Conservation (phyloP, 1,140 invertebrate genomes). For the Portunus trituberculatus region DNA sequence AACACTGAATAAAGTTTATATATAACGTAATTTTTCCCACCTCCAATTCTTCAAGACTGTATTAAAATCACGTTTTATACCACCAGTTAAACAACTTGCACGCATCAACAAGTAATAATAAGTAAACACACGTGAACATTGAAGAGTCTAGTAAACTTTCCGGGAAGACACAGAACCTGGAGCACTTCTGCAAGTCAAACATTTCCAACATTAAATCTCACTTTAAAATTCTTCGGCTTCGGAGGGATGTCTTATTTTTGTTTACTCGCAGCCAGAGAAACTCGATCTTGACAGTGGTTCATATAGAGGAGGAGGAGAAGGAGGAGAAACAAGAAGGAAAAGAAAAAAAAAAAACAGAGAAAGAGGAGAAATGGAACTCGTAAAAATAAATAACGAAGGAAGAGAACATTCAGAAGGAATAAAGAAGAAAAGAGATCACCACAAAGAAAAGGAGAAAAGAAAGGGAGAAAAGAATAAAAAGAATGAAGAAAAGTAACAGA, state of each 20-base stretch:
- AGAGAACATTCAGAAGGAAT: not conserved
- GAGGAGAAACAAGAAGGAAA: too few species aligned
- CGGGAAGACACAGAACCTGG: not conserved
- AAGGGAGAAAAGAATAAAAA: not conserved
- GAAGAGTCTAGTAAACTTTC: not conserved
- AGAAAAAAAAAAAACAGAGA: too few species aligned
- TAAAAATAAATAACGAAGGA: not conserved
- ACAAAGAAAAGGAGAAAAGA: not conserved
- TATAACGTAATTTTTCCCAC: too few species aligned
- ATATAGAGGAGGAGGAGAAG: not conserved
- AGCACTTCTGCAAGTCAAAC: not conserved
- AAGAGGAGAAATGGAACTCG: too few species aligned
- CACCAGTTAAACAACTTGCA: too few species aligned
- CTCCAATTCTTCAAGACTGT: too few species aligned
- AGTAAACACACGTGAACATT: not conserved
- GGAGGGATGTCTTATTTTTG: not conserved
- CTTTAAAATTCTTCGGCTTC: not conserved
- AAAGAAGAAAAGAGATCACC: not conserved
- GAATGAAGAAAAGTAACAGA: not conserved
- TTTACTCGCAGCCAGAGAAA: not conserved
- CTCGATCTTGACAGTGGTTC: not conserved
- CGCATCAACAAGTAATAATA: not conserved
- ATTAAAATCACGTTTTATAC: too few species aligned
- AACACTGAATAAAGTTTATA: not conserved
- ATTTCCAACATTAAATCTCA: not conserved